Conservation (phyloP, 2,113 vertebrate genomes). For the Mesocricetus auratus region DNA sequence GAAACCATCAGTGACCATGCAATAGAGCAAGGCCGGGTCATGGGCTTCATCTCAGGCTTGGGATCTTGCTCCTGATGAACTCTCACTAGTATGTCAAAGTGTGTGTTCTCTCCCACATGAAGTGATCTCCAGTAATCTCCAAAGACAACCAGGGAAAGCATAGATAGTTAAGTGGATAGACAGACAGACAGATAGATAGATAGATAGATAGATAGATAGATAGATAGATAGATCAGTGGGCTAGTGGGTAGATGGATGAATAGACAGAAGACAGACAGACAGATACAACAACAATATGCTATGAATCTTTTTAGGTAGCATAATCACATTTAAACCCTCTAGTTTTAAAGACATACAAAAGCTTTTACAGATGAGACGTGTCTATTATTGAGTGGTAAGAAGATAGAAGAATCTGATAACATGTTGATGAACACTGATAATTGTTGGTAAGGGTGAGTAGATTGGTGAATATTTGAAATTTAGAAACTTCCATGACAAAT, state of each 20-base stretch:
- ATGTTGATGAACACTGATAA: not conserved
- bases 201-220: not conserved
- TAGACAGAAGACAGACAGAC: not conserved
- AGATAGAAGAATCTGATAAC: too few species aligned
- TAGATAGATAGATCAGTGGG: not conserved
- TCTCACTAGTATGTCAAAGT: not conserved
- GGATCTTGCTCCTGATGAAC: too few species aligned
- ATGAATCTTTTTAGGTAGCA: not conserved
- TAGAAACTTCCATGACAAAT: not conserved
- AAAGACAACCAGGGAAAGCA: too few species aligned
- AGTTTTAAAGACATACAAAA: not conserved
- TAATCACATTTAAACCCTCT: not conserved
- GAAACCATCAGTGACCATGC: not conserved
- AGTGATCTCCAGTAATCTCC: not conserved
- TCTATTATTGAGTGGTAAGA: not conserved
- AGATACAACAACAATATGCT: not conserved
- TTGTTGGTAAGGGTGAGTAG: not conserved
- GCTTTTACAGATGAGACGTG: not conserved
- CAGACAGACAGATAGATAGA: not conserved
- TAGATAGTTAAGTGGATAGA: not conserved
- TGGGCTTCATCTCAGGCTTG: not conserved
- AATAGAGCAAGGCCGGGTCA: fast-evolving
- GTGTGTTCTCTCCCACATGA: fast-evolving
- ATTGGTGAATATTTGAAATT: not conserved
- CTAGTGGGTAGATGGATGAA: not conserved